A percentile compares a stretch with the other conserved stretches of the same genome.
Conservation (phyloP, 2,113 vertebrate genomes). For the Lota lota region DNA sequence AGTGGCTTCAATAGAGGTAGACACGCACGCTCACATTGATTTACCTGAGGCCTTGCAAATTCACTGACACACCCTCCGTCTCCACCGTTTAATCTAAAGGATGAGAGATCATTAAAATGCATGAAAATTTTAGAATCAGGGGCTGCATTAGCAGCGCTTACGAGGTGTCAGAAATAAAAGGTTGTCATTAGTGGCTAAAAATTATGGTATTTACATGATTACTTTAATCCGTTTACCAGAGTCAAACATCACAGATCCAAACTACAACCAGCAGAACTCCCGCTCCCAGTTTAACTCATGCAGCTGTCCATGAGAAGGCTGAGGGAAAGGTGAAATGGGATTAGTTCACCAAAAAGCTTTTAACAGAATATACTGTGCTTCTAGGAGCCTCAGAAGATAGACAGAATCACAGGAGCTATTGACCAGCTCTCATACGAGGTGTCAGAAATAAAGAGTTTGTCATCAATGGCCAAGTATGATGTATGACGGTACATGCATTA, state of each 20-base stretch:
- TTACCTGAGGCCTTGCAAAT: too few species aligned
- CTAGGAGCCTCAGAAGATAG: conserved; percentile 4
- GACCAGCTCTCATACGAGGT: conserved; percentile 13
- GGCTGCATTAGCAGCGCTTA: not conserved
- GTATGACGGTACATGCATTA: not conserved
- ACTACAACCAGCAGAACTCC: too few species aligned
- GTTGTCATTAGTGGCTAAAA: conserved; percentile 11
- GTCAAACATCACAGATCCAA: not conserved
- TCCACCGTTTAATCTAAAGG: too few species aligned
- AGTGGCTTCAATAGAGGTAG: too few species aligned
- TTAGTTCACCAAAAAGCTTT: too few species aligned
- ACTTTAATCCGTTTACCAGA: not conserved
- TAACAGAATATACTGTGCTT: too few species aligned
- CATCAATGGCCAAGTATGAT: conserved; percentile 5
- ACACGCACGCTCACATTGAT: too few species aligned
- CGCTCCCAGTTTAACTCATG: too few species aligned
- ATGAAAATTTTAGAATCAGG: not conserved
- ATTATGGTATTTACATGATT: not conserved
- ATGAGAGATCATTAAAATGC: too few species aligned
- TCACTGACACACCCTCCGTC: too few species aligned
- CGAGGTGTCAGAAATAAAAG: conserved; percentile 15
- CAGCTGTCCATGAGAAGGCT: too few species aligned
- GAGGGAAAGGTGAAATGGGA: too few species aligned
- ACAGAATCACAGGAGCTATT: conserved; percentile 5
- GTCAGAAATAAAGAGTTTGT: conserved; percentile 12